Percentiles rank a stretch among this genome's conserved stretches.
Evolutionary conservation across 1,140 invertebrate species (phyloP).

Genomic region (Dinoponera quadriceps): DNA sequence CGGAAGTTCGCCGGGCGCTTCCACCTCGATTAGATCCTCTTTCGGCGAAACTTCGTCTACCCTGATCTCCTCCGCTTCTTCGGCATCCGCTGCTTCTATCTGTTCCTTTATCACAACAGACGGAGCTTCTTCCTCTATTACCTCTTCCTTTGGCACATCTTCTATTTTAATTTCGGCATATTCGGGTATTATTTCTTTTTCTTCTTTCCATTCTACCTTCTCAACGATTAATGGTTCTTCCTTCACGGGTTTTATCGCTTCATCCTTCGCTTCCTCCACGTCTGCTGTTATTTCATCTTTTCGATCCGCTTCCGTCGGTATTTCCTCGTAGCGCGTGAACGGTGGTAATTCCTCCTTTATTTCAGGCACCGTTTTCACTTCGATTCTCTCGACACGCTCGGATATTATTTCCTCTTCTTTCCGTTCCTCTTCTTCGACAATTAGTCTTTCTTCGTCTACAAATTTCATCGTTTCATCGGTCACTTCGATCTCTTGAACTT

Average conservation of each 20-base stretch:
- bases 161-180: neutral
- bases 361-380: neutral
- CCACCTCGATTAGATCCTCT: neutral
- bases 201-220: neutral
- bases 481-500: too few species aligned
- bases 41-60: neutral
- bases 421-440: too few species aligned
- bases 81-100: neutral
- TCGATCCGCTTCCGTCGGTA: neutral
- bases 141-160: neutral
- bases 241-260: neutral
- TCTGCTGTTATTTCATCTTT: conserved; percentile 16
- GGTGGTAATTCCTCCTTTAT: neutral
- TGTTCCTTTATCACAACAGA: neutral
- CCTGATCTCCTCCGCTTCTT: neutral
- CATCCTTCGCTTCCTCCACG: neutral
- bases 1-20: conserved; percentile 5
- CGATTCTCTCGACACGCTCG: too few species aligned
- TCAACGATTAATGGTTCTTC: neutral
- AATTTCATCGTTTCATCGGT: too few species aligned
- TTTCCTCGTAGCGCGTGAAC: neutral
- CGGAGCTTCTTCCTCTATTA: neutral
- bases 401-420: too few species aligned
- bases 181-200: conserved; percentile 6
- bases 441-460: too few species aligned